Evolutionary conservation across 2,797 vertebrate genomes (phyloP), one percentile per base, ranked within the genome.

Genomic region (Cyclura pinguis): DNA sequence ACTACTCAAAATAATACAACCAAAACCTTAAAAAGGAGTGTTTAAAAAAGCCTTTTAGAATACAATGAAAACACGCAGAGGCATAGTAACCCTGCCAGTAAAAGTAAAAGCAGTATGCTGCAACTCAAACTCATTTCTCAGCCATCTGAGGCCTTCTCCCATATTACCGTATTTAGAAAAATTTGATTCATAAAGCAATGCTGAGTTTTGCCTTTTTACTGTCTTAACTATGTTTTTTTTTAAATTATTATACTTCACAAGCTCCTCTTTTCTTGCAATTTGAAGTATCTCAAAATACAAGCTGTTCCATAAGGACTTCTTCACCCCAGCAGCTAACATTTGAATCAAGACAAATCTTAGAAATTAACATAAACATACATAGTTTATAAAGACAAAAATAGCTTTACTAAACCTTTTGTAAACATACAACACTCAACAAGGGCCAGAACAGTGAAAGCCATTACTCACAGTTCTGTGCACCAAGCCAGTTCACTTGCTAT

Each of bases 371-470:
- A 96, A 94, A 94, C 83, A 2, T 82, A 91, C 78, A 95, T 90
- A 93, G 93, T 97, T 97, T 97, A 97, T 94, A 94, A 91, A 96
- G 96, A 96, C 93, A 29, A 96, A 97, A 97, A 97, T 96, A 97
- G 94, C 95, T 96, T 94, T 87, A 95, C 93, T 95, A 95, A 96
- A 92, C 95, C 93, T 96, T 95, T 87, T 95, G 93, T 97, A 97
- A 96, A 97, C 95, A 97, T 72, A 95, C 69, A 95, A 96, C 93
- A 95, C 95, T 97, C 96, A 96, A 91, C 94, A 96, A 94, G 85
- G 92, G 91, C 91, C 89, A 93, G 92, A 2, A 88, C 86, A 94
- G 93, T 89, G 84, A 88, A 93, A 95, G 91, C 91, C 94, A 96
- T 95, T 96, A 95, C 91, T 96, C 94, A 97, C 89, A 95, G 93